phyloP scores from a whole-genome alignment of 2,113 vertebrate genomes.

The Eonycteris spelaea region DNA sequence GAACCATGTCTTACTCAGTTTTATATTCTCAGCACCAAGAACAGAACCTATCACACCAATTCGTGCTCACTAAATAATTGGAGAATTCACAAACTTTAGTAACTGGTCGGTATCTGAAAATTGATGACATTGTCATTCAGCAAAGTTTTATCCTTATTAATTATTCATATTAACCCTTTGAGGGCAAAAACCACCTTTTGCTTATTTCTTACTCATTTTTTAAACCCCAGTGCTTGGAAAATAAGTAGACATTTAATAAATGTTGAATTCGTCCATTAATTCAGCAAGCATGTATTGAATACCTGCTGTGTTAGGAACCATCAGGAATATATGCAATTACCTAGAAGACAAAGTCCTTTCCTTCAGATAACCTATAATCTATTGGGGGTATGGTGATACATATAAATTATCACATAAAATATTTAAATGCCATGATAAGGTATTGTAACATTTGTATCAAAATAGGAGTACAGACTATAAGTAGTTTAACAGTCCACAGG shows the following conservation, averaged over 20 bases:
- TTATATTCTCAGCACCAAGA: not conserved
- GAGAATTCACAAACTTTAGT: not conserved
- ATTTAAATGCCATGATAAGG: not conserved
- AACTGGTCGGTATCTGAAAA: not conserved
- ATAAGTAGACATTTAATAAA: constrained; percentile 8
- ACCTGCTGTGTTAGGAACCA: not conserved
- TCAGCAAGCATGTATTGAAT: not conserved
- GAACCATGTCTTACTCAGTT: not conserved
- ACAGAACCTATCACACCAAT: not conserved
- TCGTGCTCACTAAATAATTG: not conserved
- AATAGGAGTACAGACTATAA: not conserved
- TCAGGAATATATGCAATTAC: not conserved
- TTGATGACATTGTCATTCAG: not conserved
- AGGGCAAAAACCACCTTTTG: not conserved
- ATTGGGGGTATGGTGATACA: not conserved
- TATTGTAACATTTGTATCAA: not conserved
- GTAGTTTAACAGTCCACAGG: not conserved
- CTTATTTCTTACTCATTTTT: not conserved
- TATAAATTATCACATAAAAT: not conserved
- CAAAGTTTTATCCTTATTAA: not conserved
- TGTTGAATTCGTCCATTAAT: not conserved
- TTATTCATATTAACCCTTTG: not conserved
- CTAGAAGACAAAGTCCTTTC: not conserved
- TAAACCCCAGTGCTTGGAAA: not conserved
- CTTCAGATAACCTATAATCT: not conserved